Evolutionary conservation across 2,113 vertebrate species (phyloP).

Genomic region (Hippocampus comes): DNA sequence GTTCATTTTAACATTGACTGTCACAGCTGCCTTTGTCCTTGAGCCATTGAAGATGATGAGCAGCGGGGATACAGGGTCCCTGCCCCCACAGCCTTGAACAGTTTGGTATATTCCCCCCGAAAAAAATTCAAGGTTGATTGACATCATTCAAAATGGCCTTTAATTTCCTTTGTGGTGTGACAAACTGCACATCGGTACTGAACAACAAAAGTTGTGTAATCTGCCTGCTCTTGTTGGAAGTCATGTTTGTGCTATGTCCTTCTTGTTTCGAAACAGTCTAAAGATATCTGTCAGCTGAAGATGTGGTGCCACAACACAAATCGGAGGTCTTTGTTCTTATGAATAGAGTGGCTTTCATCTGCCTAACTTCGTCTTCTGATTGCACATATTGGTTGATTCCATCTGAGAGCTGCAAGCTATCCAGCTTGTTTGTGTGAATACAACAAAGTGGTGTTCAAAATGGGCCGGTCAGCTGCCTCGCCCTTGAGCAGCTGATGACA

Average conservation of each 20-base stretch:
- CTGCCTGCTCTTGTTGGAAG: constrained; percentile 3
- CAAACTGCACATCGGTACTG: constrained; percentile 50
- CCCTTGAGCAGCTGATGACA: constrained; percentile 17
- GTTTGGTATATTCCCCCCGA: constrained; percentile 43
- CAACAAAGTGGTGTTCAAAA: constrained; percentile 11
- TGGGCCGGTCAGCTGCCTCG: constrained; percentile 27
- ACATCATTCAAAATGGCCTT: constrained; percentile 54
- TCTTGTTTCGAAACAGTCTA: too few species aligned
- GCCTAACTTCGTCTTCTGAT: background rate
- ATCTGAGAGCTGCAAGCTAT: background rate
- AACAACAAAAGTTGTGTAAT: constrained; percentile 19
- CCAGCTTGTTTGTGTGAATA: background rate
- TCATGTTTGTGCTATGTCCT: constrained; percentile 19
- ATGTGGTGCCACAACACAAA: background rate
- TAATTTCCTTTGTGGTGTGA: constrained; percentile 38
- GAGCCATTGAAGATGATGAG: constrained; percentile 27
- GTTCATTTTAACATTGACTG: constrained; percentile 24
- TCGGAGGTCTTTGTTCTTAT: background rate
- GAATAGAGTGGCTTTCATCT: background rate
- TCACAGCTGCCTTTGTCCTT: constrained; percentile 25
- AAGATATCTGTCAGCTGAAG: background rate
- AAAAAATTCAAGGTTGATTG: constrained; percentile 40
- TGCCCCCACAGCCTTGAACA: constrained; percentile 9
- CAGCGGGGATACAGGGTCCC: constrained; percentile 26
- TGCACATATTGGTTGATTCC: background rate